Evolutionary conservation across 2,113 vertebrate species (phyloP), one percentile per base, ranked within the genome.

Genomic region (Calypte anna): DNA sequence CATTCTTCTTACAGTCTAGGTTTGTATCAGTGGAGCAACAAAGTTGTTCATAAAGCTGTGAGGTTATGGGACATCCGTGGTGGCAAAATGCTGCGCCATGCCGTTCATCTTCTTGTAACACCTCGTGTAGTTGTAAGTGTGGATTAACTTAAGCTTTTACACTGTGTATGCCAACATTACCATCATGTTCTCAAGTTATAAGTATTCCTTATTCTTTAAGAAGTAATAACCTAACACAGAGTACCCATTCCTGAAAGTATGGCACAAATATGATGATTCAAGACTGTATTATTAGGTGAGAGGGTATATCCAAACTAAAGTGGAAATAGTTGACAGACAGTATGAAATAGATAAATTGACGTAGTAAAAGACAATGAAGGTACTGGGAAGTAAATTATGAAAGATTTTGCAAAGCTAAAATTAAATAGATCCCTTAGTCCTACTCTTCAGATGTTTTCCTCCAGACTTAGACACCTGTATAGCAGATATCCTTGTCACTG

Each of bases 11-110:
- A 12, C 98, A 99, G 99, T 82, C 98, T 99, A 92, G 99, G 99
- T 83, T 97, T 99, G 44, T 99, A 99, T 96, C 99, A 99, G 92
- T 99, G 99, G 99, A 99, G 99, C 69, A 98, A 97, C 68, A 98
- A 98, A 44, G 98, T 99, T 15, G 98, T 99, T 93, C 97, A 96
- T 30, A 98, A 95, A 86, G 98, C 99, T 22, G 98, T 97, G 81
- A 97, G 99, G 58, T 86, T 98, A 36, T 99, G 99, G 99, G 98
- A 99, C 43, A 57, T 99, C 70, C 98, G 98, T 44, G 98, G 98
- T 76, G 98, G 98, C 48, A 97, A 88, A 76, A 98, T 98, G 97
- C 96, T 99, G 67, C 97, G 90, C 76, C 99, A 99, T 93, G 95
- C 98, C 14, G 98, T 99, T 43, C 96, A 99, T 92, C 98, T 99